Evolutionary conservation across 2,888 invertebrate species (phyloP).

Genomic region (Dorcus parallelipipedus): DNA sequence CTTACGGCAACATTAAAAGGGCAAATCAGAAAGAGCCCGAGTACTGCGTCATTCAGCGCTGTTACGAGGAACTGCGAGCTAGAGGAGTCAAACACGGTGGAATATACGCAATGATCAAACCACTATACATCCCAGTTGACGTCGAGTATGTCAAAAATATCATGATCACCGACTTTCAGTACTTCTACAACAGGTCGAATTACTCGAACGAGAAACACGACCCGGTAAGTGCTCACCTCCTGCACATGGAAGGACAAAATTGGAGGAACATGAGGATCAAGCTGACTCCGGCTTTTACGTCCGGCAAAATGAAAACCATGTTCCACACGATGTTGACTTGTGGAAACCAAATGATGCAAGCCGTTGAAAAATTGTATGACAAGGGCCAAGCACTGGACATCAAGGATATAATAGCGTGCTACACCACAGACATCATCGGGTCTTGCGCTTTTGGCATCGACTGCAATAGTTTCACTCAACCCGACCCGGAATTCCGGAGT

Average conservation of each 20-base stretch:
- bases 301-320: conserved; percentile 53
- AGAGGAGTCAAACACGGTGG: conserved; percentile 15
- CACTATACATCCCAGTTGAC: conserved; percentile 28
- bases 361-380: conserved; percentile 23
- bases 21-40: neutral
- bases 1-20: conserved; percentile 5
- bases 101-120: conserved; percentile 13
- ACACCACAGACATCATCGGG: conserved; percentile 45
- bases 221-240: conserved; percentile 41
- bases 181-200: conserved; percentile 48
- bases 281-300: conserved; percentile 52
- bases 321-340: conserved; percentile 45
- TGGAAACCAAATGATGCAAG: conserved; percentile 30
- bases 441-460: conserved; percentile 44
- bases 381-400: conserved; percentile 23
- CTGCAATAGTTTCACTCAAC: conserved; percentile 35
- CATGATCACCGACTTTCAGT: conserved; percentile 46
- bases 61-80: conserved; percentile 8
- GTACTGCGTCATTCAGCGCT: conserved; percentile 7
- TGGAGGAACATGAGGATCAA: conserved; percentile 53
- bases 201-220: conserved; percentile 44
- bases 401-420: conserved; percentile 34
- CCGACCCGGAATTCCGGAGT: conserved; percentile 35
- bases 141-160: conserved; percentile 46
- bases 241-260: conserved; percentile 46